Evolutionary conservation across 2,888 invertebrate species (phyloP).

Genomic region (Isoperla grammatica): DNA sequence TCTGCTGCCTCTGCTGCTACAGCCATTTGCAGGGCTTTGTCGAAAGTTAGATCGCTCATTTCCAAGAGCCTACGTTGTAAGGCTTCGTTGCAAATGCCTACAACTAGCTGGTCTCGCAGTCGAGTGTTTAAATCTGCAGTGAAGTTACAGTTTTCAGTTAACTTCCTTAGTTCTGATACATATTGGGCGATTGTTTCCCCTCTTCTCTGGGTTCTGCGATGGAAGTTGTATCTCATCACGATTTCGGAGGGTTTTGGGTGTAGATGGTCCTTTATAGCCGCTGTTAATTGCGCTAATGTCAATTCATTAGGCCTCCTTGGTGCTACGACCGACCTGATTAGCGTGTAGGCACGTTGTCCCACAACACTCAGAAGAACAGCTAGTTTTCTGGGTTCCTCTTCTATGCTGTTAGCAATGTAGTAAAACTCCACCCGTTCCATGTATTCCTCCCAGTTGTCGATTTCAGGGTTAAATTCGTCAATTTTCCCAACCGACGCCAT

Average conservation of each 20-base stretch:
- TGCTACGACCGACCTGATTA: slow-evolving; percentile 5
- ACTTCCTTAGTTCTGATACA: not conserved
- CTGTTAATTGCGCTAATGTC: slow-evolving; percentile 6
- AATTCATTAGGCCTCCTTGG: not conserved
- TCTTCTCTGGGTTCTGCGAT: not conserved
- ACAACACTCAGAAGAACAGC: slow-evolving; percentile 3
- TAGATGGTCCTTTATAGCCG: slow-evolving; percentile 2
- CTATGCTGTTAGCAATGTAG: no score
- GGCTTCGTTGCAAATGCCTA: slow-evolving; percentile 2
- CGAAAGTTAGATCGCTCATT: not conserved
- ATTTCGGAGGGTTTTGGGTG: slow-evolving; percentile 13
- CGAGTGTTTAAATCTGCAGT: not conserved
- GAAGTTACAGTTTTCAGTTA: slow-evolving; percentile 11
- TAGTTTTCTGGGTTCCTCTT: not conserved
- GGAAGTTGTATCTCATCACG: not conserved
- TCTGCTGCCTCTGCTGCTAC: slow-evolving; percentile 3
- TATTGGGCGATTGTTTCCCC: slow-evolving; percentile 12
- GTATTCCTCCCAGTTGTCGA: no score
- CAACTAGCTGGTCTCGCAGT: slow-evolving; percentile 7
- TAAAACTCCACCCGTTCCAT: no score
- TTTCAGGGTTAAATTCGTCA: no score
- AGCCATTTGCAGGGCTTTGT: not conserved
- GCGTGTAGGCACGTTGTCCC: not conserved
- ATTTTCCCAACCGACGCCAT: no score
- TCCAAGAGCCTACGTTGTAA: slow-evolving; percentile 1